Evolutionary conservation across 2,113 vertebrate genomes (phyloP).

Genomic region (Alethe diademata): DNA sequence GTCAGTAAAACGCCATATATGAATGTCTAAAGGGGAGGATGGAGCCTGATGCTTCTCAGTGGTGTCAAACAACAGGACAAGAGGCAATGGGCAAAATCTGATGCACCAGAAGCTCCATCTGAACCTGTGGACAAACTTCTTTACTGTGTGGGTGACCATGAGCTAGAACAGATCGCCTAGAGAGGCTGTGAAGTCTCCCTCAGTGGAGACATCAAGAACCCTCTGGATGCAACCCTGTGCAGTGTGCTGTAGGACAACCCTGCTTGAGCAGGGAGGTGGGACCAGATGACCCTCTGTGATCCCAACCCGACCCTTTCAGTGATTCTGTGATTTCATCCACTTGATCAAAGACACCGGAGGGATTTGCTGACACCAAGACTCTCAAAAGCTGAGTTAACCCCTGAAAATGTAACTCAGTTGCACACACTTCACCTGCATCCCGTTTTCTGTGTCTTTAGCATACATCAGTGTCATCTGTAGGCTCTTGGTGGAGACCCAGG

Average conservation of each 20-base stretch:
- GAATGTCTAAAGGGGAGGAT: not conserved
- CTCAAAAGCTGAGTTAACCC: not conserved
- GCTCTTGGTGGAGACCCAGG: not conserved
- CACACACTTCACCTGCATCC: not conserved
- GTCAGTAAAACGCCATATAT: not conserved
- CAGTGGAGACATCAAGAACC: not conserved
- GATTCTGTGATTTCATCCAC: not conserved
- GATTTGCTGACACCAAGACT: not conserved
- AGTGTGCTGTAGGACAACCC: not conserved
- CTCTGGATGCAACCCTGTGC: not conserved
- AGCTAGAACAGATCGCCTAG: not conserved
- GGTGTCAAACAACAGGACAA: not conserved
- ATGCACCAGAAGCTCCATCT: not conserved
- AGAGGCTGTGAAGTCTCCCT: not conserved
- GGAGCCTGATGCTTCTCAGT: not conserved
- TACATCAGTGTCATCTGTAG: too few relatives aligned
- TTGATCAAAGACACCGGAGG: not conserved
- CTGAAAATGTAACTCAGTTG: fast-evolving
- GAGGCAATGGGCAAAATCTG: not conserved
- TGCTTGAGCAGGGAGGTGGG: not conserved
- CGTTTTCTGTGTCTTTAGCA: not conserved
- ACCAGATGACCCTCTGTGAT: too few relatives aligned
- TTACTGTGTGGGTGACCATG: not conserved
- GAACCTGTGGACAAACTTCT: not conserved
- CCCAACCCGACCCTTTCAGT: not conserved